Percentiles rank a stretch among this genome's conserved stretches.
These are phyloP conservation scores for Clytia hemisphaerica DNA, from an alignment of 30 jellyfish, hydroid and myxozoan species.

Conservation along the genomic window DNA sequence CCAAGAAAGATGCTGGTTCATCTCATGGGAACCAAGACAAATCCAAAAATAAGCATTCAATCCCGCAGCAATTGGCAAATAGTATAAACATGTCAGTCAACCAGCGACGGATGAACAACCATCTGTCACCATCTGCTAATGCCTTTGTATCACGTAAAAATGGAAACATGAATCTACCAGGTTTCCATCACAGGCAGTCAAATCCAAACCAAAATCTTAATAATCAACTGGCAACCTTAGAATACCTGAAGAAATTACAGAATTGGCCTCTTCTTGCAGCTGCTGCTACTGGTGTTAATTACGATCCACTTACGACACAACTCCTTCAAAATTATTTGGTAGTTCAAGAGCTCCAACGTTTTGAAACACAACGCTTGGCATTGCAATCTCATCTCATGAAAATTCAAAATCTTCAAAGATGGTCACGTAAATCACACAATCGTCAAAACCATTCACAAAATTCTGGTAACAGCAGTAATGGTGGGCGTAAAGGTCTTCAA, in stretches of 20 bases:
- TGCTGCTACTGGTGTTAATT: constrained; percentile 19
- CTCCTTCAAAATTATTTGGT: constrained; percentile 78
- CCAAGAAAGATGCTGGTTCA: neutral
- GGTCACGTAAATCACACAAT: neutral
- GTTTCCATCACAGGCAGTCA: constrained; percentile 32
- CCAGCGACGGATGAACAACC: constrained; percentile 16
- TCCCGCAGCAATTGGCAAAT: constrained; percentile 17
- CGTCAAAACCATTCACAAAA: neutral
- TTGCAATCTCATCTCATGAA: constrained; percentile 78
- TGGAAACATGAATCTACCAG: constrained; percentile 44
- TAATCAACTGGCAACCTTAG: constrained; percentile 47
- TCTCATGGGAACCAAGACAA: neutral
- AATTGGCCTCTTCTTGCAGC: constrained; percentile 59
- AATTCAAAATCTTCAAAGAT: constrained; percentile 19
- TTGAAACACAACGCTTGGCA: constrained; percentile 85
- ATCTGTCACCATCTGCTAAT: constrained; percentile 89
- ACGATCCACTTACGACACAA: constrained; percentile 74
- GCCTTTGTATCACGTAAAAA: constrained; percentile 78
- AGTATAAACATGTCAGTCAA: neutral
- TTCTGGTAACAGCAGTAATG: neutral
- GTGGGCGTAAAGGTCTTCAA: neutral
- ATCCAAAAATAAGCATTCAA: constrained; percentile 16
- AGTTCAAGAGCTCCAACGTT: constrained; percentile 87
- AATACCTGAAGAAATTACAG: constrained; percentile 45
- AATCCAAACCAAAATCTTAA: constrained; percentile 28